Base-by-base conservation (phyloP, 2,888 invertebrate species). In the Galerucella nymphaeae region DNA sequence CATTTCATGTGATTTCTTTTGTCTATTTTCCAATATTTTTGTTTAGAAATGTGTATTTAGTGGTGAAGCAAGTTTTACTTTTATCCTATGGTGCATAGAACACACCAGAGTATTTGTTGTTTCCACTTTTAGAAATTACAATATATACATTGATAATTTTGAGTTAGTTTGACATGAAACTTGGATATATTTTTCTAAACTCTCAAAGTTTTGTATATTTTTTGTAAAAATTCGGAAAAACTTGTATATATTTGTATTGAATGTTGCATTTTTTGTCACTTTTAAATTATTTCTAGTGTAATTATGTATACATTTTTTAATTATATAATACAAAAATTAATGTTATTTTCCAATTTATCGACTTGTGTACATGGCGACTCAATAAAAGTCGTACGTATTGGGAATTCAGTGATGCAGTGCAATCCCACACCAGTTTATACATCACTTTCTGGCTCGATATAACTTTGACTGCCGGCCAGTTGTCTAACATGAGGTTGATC, bases 271-370 rank as follows among this genome's bases (percentile, higher is more conserved):
- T 72, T 30, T 72, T 70, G 42, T 71, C 67, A 70, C 70, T 65
- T 76, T 73, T 76, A 76, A 77, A 75, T 77, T 76, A 76, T 72
- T 76, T 75, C 72, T 57, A 73, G 65, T 75, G 72, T 75, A 73
- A 66, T 70, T 76, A 73, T 75, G 69, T 73, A 73, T 70, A 72
- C 42, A 64, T 69, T 61, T 61, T 62, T 62, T 11, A 70, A 75
- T 62, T 66, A 66, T 45, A 70, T 68, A 18, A 53, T 18, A 53
- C 10, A 53, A 53, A 16, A 53, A 18, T 53, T 11, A 53, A 16
- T 53, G 18, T 9, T 18, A 18, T 53, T 53, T 53, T 53, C 9
- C 1, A 18, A 16, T 16, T 16, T 53, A 1, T 9, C 9, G 9
- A 16, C 9, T 10, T 53, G 16, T 18, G 9, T 18, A 10, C 53